Conservation (phyloP, 1,140 invertebrate genomes). For the Pseudoatta argentina region DNA sequence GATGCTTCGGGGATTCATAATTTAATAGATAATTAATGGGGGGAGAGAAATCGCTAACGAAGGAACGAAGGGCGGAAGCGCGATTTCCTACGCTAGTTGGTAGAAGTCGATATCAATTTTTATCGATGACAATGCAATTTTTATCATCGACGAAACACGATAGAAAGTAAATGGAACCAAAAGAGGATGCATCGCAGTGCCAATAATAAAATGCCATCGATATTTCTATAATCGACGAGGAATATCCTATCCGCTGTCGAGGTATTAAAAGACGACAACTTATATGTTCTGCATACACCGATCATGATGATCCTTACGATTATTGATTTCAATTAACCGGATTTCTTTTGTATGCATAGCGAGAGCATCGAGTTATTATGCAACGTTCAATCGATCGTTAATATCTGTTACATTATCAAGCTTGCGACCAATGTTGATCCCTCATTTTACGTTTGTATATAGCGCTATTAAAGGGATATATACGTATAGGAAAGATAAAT, state of each 20-base stretch:
- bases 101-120: slow-evolving; percentile 16
- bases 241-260: background rate
- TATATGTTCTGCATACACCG: background rate
- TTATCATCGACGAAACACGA: background rate
- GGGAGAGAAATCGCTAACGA: background rate
- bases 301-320: background rate
- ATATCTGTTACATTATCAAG: slow-evolving; percentile 35
- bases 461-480: slow-evolving; percentile 33
- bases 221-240: slow-evolving; percentile 42
- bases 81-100: slow-evolving; percentile 32
- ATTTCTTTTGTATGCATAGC: slow-evolving; percentile 17
- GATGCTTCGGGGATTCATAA: slow-evolving; percentile 17
- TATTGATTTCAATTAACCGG: slow-evolving; percentile 16
- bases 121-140: slow-evolving; percentile 26
- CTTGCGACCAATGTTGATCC: slow-evolving; percentile 50
- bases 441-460: slow-evolving; percentile 58
- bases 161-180: slow-evolving; percentile 13
- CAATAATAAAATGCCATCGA: slow-evolving; percentile 55
- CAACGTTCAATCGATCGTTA: background rate
- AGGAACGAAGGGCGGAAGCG: background rate
- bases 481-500: slow-evolving; percentile 16
- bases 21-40: slow-evolving; percentile 27
- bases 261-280: slow-evolving; percentile 2
- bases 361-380: slow-evolving; percentile 5
- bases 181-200: slow-evolving; percentile 57